A percentile compares a stretch with the other conserved stretches of the same genome.
Evolutionary conservation across 2,797 vertebrate genomes (phyloP).

Genomic region (Calcarius lapponicus): DNA sequence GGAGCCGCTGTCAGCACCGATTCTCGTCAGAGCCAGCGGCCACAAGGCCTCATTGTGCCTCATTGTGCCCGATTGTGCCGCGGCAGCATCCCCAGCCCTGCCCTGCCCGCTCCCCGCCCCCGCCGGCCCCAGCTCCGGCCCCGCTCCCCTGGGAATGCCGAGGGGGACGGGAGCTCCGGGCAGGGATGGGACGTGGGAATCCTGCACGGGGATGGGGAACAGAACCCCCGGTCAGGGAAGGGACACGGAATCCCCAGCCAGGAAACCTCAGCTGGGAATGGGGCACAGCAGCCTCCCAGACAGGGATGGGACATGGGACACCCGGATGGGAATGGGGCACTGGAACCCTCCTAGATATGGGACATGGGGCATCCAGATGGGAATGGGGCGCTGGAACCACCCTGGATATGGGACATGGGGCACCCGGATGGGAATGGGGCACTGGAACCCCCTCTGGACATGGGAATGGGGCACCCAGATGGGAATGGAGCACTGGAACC

Average conservation of each 20-base stretch:
- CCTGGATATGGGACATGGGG: not conserved
- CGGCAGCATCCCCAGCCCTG: not conserved
- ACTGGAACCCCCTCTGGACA: too few relatives aligned
- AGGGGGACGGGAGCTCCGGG: not conserved
- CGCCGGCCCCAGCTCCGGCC: not conserved
- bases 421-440: too few relatives aligned
- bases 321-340: too few relatives aligned
- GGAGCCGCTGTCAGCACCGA: slow-evolving; percentile 42
- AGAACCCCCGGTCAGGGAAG: not conserved
- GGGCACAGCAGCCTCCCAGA: not conserved
- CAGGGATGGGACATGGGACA: not conserved
- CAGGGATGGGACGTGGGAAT: not conserved
- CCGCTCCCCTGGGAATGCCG: not conserved
- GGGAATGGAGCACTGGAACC: too few relatives aligned
- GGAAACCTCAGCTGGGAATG: not conserved
- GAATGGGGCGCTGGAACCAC: too few relatives aligned
- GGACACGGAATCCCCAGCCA: not conserved
- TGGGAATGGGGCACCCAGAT: too few relatives aligned
- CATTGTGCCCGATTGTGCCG: not conserved
- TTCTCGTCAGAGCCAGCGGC: slow-evolving; percentile 27
- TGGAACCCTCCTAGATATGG: too few relatives aligned
- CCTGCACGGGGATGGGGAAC: not conserved
- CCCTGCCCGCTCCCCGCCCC: not conserved
- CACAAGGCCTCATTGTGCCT: slow-evolving; percentile 59
- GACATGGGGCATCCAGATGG: too few relatives aligned